Evolutionary conservation across 2,888 invertebrate species (phyloP).

Genomic region (Nowickia ferox): DNA sequence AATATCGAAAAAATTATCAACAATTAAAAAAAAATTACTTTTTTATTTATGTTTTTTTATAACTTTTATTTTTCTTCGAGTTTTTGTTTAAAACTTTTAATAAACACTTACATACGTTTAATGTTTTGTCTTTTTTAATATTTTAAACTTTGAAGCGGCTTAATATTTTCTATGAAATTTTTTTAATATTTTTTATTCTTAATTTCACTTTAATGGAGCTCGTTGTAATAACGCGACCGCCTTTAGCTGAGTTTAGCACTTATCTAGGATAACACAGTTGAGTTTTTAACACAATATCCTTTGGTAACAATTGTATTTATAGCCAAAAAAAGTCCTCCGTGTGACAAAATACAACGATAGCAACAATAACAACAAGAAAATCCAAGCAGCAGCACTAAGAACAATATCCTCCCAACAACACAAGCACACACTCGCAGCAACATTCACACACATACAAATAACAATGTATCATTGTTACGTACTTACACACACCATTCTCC

Average conservation of each 20-base stretch:
- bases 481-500: constrained; percentile 3
- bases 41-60: constrained; percentile 1
- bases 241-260: constrained; percentile 68
- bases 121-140: neutral
- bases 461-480: neutral
- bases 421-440: constrained; percentile 1
- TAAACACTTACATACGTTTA: constrained; percentile 17
- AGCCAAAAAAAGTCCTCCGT: constrained; percentile 74
- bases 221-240: constrained; percentile 73
- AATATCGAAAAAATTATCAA: too few species aligned
- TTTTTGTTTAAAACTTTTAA: neutral
- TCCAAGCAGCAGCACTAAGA: constrained; percentile 55
- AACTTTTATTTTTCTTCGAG: neutral
- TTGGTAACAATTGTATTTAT: constrained; percentile 81
- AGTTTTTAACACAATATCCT: constrained; percentile 79
- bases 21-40: too few species aligned
- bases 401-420: constrained; percentile 52
- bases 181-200: constrained; percentile 52
- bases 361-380: constrained; percentile 49
- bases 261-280: constrained; percentile 80
- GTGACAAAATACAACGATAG: constrained; percentile 49
- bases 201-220: constrained; percentile 43
- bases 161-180: neutral
- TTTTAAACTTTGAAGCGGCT: neutral
- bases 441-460: neutral